A percentile compares a stretch with the other conserved stretches of the same genome.
These are phyloP conservation scores for Papilio dardanus DNA, from an alignment of 1,140 invertebrate genomes.

Conservation along the genomic window DNA sequence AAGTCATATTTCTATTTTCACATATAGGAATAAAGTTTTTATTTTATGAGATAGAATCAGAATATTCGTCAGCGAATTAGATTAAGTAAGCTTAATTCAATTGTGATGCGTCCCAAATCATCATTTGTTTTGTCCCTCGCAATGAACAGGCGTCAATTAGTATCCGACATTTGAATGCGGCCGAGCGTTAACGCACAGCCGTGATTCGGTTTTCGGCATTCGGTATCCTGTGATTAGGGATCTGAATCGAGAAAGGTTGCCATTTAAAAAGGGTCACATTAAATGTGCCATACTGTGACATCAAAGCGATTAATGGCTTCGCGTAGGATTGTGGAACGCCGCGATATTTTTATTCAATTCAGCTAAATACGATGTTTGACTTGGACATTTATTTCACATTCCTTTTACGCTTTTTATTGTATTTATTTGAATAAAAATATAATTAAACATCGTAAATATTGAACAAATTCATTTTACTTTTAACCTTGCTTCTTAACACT, in stretches of 20 bases:
- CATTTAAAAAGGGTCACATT: conserved; percentile 80
- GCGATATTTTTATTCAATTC: conserved; percentile 75
- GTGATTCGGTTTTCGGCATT: conserved; percentile 64
- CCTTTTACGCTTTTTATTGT: conserved; percentile 48
- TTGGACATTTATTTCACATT: conserved; percentile 65
- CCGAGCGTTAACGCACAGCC: conserved; percentile 54
- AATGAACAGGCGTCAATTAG: conserved; percentile 65
- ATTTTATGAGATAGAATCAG: not conserved
- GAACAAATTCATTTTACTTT: no score
- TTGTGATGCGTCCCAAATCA: conserved; percentile 43
- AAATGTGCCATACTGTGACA: conserved; percentile 81
- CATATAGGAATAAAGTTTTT: not conserved
- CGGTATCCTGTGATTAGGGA: conserved; percentile 70
- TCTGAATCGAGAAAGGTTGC: conserved; percentile 62
- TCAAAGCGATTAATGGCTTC: conserved; percentile 78
- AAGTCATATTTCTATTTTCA: not conserved
- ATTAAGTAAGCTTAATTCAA: not conserved
- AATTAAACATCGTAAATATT: conserved; percentile 1
- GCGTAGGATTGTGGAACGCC: conserved; percentile 62
- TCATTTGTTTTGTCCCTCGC: conserved; percentile 51
- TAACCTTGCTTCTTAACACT: no score
- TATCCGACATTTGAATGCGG: conserved; percentile 63
- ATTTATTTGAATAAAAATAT: conserved; percentile 49
- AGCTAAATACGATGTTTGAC: conserved; percentile 61
- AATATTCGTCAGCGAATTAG: conserved; percentile 23